Evolutionary conservation across 2,797 vertebrate genomes (phyloP).

Genomic region (Helarctos malayanus): DNA sequence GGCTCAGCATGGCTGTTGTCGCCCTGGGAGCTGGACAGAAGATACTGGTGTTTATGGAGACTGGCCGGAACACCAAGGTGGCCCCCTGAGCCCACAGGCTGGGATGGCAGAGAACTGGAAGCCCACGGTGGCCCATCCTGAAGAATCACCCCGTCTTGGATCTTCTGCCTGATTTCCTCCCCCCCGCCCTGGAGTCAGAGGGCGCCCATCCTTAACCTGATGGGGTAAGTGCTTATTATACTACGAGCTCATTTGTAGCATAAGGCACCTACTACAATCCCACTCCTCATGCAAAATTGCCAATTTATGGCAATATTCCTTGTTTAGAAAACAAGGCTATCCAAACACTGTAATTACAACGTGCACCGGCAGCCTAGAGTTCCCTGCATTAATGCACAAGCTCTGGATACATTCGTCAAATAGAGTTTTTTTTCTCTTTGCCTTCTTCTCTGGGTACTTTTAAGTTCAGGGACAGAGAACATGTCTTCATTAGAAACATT

Average conservation of each 20-base stretch:
- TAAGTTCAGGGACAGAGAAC: constrained; percentile 99
- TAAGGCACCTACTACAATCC: constrained; percentile 88
- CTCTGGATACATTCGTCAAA: constrained; percentile 93
- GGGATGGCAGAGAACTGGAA: constrained; percentile 48
- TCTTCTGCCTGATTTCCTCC: constrained; percentile 40
- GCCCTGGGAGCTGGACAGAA: background rate
- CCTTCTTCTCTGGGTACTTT: constrained; percentile 96
- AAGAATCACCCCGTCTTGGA: background rate
- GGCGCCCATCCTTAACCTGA: constrained; percentile 78
- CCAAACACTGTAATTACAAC: constrained; percentile 92
- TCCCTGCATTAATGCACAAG: constrained; percentile 91
- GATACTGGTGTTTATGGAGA: background rate
- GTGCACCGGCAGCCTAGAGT: constrained; percentile 88
- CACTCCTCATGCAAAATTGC: constrained; percentile 89
- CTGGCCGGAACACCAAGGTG: background rate
- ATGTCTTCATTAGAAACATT: constrained; percentile 99
- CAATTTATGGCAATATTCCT: constrained; percentile 91
- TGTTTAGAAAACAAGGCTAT: constrained; percentile 93
- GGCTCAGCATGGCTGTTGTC: rapidly evolving
- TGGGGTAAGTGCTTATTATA: constrained; percentile 87
- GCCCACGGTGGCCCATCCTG: background rate
- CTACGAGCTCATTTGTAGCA: constrained; percentile 86
- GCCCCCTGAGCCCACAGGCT: background rate
- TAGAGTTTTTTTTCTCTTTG: constrained; percentile 91
- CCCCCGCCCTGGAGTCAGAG: constrained; percentile 59